Evolutionary conservation across 2,888 invertebrate species (phyloP), one percentile per base, ranked within the genome.

Genomic region (Tiphia femorata): DNA sequence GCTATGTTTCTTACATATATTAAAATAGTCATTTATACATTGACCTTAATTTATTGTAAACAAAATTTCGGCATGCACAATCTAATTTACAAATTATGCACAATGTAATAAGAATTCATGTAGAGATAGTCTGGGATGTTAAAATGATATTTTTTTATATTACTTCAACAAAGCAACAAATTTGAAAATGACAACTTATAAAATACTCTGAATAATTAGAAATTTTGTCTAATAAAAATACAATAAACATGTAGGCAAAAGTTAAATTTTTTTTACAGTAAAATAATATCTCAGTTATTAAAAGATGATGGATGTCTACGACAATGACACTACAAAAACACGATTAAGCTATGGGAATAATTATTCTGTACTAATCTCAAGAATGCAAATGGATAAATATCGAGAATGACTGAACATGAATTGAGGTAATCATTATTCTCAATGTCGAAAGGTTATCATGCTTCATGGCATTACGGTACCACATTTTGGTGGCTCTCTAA

Each of bases 401-500:
- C 49, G 43, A 62, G 59, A 65, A 73, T 33, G 43, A 64, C 50
- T 64, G 58, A 46, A 61, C 61, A 63, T 49, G 42, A 62, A 61
- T 55, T 58, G 58, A 62, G 61, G 64, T 59, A 64, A 70, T 70
- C 43, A 60, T 63, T 61, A 30, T 68, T 54, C 54, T 71, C 61
- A 63, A 70, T 62, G 68, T 62, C 63, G 61, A 67, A 65, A 74
- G 59, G 70, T 74, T 72, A 59, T 75, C 82, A 82, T 83, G 81
- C 82, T 81, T 79, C 80, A 81, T 79, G 75, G 75, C 78, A 81
- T 78, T 78, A 80, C 73, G 64, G 77, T 76, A 76, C 79, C 77
- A 80, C 78, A 80, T 78, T 77, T 76, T 78, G 80, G 76, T 79
- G 80, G 79, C 70, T 80, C 81, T 81, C 76, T 56, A 81, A 80